Evolutionary conservation across 2,113 vertebrate genomes (phyloP), one percentile per base, ranked within the genome.

Genomic region (Prunella himalayana): DNA sequence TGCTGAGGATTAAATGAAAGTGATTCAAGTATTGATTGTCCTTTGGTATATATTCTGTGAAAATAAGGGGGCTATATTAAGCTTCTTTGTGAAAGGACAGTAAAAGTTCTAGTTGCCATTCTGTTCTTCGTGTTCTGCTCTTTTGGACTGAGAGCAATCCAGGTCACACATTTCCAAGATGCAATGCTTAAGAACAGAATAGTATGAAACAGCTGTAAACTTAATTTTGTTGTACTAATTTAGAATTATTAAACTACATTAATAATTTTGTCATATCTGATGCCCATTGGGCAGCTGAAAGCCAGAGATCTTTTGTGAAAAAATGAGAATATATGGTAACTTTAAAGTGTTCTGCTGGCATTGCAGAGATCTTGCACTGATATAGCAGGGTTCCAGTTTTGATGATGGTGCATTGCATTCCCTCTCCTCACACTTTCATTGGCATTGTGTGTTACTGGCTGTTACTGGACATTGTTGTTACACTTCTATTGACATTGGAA

Each of bases 11-110:
- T 91, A 88, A 95, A 72, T 76, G 25, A 76, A 15, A 86, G 54
- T 50, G 28, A 70, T 94, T 81, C 63, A 71, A 31, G 41, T 94
- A 88, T 73, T 83, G 84, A 80, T 96, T 97, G 84, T 42, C 59
- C 60, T 94, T 65, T 81, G 39, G 9, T 69, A 41, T 56, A 25
- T 90, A 47, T 66, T 83, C 68, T 94, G 23, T 89, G 82, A 77
- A 87, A 89, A 73, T 69, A 35, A 61, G 61, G 60, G 28, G 66
- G 7, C 24, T 80, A 6, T 85, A 65, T 41, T 77, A 64, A 91
- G 76, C 60, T 88, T 76, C 44, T 89, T 65, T 94, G 53, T 28
- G 2, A 82, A 88, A 88, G 86, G 66, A 35, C 61, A 47, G 33
- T 60, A 10, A 49, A 95, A 86, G 31, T 73, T 80, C 22, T 47